Evolutionary conservation across 2,113 vertebrate species (phyloP).

Genomic region (Sceloporus undulatus): DNA sequence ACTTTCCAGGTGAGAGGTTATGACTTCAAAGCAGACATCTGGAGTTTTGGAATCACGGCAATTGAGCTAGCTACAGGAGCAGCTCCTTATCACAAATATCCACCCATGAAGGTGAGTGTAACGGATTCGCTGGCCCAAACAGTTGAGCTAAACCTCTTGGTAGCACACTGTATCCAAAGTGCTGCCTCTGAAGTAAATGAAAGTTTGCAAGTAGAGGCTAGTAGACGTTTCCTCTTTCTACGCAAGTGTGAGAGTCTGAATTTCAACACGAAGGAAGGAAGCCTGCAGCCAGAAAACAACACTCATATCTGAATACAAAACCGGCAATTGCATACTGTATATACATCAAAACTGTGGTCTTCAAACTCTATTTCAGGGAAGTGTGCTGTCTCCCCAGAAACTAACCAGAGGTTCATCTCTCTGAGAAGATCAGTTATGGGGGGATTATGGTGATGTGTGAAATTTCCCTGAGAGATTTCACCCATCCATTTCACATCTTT

Average conservation of each 20-base stretch:
- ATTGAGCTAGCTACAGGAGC: constrained; percentile 97
- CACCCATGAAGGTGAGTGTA: constrained; percentile 93
- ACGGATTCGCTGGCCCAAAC: background rate
- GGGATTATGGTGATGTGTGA: background rate
- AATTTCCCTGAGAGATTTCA: background rate
- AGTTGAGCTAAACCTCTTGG: background rate
- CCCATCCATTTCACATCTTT: background rate
- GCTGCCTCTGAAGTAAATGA: background rate
- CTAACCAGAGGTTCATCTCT: background rate
- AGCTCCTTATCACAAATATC: constrained; percentile 98
- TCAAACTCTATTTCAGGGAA: background rate
- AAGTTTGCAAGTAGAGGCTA: background rate
- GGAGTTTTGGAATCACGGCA: constrained; percentile 99
- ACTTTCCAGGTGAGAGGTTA: constrained; percentile 91
- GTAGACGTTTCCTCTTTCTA: background rate
- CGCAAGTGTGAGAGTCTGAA: background rate
- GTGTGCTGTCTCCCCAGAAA: background rate
- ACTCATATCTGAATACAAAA: background rate
- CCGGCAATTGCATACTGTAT: no score
- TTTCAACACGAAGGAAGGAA: background rate
- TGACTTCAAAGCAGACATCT: constrained; percentile 99
- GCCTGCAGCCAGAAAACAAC: background rate
- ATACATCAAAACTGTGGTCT: background rate
- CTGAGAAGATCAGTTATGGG: no score
- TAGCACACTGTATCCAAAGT: background rate